Base-by-base conservation (phyloP, 1,140 invertebrate species). In the Contarinia nasturtii region DNA sequence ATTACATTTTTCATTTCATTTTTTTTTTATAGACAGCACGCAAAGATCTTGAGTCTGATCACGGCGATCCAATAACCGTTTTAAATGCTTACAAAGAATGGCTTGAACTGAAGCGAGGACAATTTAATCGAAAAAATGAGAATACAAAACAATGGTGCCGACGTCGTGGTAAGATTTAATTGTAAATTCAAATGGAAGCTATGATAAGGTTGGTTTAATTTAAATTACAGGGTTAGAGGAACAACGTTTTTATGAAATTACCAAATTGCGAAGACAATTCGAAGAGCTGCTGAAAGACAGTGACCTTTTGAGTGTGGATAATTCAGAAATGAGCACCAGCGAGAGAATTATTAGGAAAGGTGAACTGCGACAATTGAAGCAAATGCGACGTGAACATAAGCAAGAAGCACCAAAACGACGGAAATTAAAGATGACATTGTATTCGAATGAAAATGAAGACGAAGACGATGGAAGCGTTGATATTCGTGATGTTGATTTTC, bases 201-300 rank as follows among this genome's bases (percentile, higher is more conserved):
- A n/a, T n/a, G n/a, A n/a, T n/a, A n/a, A n/a, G n/a, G n/a, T n/a
- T n/a, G n/a, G n/a, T n/a, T n/a, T n/a, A n/a, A n/a, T n/a, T n/a
- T n/a, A n/a, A n/a, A n/a, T n/a, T n/a, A n/a, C n/a, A n/a, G n/a
- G 89, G 4, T 67, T 98, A 3, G 92, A 98, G 65, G 93, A 98
- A 58, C 92, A 97, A 61, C 70, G 93, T 45, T 86, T 98, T 61
- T 97, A 96, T 58, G 93, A 97, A 68, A 83, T 94, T 56, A 91
- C 82, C 0, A 97, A 97, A 71, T 64, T 98, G 2, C 71, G 90
- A 33, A 69, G 78, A 34, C 94, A 98, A 64, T 92, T 97, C 60
- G 76, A 82, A 61, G 77, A 86, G 44, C 70, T 95, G 34, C 65
- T 96, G 33, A 74, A 82, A 74, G 80, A 81, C 50, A 80, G 80